phyloP scores from a whole-genome alignment of 2,113 vertebrate genomes.

The Craseonycteris thonglongyai region DNA sequence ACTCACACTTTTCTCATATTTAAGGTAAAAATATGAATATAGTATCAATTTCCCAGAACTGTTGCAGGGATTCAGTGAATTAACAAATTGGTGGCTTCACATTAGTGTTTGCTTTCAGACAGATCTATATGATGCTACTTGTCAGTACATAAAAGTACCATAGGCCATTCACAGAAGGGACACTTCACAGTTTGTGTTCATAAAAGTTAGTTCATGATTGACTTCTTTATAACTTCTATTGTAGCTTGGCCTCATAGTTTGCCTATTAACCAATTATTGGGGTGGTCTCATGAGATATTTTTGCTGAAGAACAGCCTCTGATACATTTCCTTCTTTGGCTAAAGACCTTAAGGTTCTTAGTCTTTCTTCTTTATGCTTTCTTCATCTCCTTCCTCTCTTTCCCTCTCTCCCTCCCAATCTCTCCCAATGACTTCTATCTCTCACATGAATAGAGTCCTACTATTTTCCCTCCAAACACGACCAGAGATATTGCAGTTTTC shows the following conservation, averaged over 20 bases:
- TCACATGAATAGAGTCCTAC: neutral
- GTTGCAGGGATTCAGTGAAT: neutral
- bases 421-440: neutral
- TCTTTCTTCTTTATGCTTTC: neutral
- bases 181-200: neutral
- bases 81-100: neutral
- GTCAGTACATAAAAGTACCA: neutral
- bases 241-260: neutral
- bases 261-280: neutral
- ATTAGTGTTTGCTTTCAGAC: neutral
- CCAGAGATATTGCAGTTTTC: neutral
- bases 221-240: neutral
- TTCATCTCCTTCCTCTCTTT: too few relatives aligned
- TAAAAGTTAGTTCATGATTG: neutral
- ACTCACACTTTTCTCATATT: neutral
- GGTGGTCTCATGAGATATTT: neutral
- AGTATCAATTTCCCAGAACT: neutral
- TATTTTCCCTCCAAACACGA: neutral
- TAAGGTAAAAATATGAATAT: neutral
- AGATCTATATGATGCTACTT: neutral
- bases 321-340: neutral
- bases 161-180: neutral
- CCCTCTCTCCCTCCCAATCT: neutral
- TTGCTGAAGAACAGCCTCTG: neutral
- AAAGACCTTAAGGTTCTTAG: neutral